Evolutionary conservation across 2,113 vertebrate species (phyloP).

Genomic region (Bucco capensis): DNA sequence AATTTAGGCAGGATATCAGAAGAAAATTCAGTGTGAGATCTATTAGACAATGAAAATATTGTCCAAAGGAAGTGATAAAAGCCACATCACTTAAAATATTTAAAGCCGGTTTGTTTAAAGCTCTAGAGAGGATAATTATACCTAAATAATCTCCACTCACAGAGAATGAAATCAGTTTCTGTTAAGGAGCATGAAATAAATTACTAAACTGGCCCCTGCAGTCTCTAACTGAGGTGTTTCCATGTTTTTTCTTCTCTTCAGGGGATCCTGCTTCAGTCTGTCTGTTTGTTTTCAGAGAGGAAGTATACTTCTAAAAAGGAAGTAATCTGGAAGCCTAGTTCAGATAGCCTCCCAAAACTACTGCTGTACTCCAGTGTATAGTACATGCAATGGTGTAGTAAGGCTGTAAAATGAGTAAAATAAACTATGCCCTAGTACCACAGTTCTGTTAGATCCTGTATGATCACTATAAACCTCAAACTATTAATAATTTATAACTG

Average conservation of each 20-base stretch:
- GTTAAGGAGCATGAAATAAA: background rate
- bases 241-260: background rate
- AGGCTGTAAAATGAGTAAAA: background rate
- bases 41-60: conserved; percentile 53
- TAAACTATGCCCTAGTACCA: background rate
- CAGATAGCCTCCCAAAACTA: background rate
- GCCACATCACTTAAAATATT: conserved; percentile 40
- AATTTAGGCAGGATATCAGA: conserved; percentile 36
- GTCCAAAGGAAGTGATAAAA: conserved; percentile 54
- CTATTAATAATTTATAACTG: background rate
- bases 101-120: conserved; percentile 31
- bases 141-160: background rate
- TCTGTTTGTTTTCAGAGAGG: background rate
- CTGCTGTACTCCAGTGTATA: background rate
- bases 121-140: conserved; percentile 25
- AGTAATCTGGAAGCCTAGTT: background rate
- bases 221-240: background rate
- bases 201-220: background rate
- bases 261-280: background rate
- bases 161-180: background rate
- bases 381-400: background rate
- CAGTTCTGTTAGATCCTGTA: background rate
- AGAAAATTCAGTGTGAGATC: conserved; percentile 25
- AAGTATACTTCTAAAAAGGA: background rate
- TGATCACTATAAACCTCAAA: background rate